These are phyloP conservation scores for Drosophila saltans DNA, from an alignment of 1,140 invertebrate species.

Conservation along the genomic window DNA sequence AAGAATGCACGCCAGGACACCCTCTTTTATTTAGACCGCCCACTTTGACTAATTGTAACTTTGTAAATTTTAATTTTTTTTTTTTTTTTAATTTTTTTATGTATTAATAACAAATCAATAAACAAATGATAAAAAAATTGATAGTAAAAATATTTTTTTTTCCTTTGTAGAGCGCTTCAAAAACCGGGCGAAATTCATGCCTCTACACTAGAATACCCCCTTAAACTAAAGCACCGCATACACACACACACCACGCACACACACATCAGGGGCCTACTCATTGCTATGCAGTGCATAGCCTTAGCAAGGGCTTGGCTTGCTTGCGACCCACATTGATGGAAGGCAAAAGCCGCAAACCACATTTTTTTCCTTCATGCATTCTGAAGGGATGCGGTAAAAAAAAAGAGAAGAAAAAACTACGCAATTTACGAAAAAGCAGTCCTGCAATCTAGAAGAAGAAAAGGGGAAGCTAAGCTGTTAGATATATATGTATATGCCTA, in stretches of 20 bases:
- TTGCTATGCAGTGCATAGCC: constrained; percentile 65
- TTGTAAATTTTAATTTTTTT: too few species aligned
- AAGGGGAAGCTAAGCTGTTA: constrained; percentile 38
- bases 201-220: too few species aligned
- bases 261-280: constrained; percentile 24
- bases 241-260: constrained; percentile 18
- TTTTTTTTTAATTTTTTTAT: too few species aligned
- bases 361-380: constrained; percentile 48
- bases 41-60: too few species aligned
- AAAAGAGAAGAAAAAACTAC: constrained; percentile 63
- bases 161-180: too few species aligned
- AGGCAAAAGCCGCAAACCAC: constrained; percentile 34
- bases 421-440: constrained; percentile 57
- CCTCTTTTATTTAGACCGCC: too few species aligned
- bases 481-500: neutral
- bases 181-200: too few species aligned
- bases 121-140: too few species aligned
- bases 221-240: constrained; percentile 62
- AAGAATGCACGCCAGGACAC: too few species aligned
- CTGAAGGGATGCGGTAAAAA: constrained; percentile 27
- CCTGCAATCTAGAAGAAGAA: constrained; percentile 43
- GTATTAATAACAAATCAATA: too few species aligned
- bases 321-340: constrained; percentile 67
- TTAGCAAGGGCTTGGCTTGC: constrained; percentile 18
- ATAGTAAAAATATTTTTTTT: too few species aligned